phyloP scores from a whole-genome alignment of 2,113 vertebrate species.

The Podarcis raffonei region DNA sequence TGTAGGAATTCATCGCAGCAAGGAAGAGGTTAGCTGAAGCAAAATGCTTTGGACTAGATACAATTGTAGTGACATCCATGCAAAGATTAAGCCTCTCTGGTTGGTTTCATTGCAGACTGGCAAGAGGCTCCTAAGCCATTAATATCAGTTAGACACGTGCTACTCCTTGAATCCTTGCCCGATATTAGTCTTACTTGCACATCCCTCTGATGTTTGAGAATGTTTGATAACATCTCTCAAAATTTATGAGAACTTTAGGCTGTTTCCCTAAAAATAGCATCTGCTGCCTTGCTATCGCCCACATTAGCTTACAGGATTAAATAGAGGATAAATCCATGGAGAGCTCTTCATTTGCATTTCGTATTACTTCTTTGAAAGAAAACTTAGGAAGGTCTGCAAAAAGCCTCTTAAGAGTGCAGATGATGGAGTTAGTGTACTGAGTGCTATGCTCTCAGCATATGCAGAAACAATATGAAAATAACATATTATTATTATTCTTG shows the following conservation, averaged over 20 bases:
- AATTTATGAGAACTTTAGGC: conserved; percentile 15
- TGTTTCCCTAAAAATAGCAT: conserved; percentile 49
- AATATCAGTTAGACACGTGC: neutral
- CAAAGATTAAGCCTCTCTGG: neutral
- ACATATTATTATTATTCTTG: neutral
- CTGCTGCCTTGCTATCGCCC: conserved; percentile 15
- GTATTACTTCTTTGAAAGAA: conserved; percentile 37
- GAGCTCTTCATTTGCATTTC: conserved; percentile 53
- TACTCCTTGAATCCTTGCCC: neutral
- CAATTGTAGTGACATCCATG: neutral
- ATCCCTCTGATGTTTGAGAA: conserved; percentile 45
- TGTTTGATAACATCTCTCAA: conserved; percentile 46
- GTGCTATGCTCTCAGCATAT: neutral
- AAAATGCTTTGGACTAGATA: neutral
- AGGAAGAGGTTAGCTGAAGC: neutral
- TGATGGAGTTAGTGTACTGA: neutral
- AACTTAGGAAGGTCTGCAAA: conserved; percentile 42
- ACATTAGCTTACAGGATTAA: conserved; percentile 46
- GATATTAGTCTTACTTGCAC: neutral
- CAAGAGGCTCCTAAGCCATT: neutral
- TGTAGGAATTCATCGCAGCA: neutral
- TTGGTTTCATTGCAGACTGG: conserved; percentile 1
- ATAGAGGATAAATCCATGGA: conserved; percentile 43
- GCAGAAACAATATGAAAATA: conserved; percentile 3
- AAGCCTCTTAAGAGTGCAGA: conserved; percentile 7